Conservation (phyloP, 2,113 vertebrate species). For the Rynchops niger region DNA sequence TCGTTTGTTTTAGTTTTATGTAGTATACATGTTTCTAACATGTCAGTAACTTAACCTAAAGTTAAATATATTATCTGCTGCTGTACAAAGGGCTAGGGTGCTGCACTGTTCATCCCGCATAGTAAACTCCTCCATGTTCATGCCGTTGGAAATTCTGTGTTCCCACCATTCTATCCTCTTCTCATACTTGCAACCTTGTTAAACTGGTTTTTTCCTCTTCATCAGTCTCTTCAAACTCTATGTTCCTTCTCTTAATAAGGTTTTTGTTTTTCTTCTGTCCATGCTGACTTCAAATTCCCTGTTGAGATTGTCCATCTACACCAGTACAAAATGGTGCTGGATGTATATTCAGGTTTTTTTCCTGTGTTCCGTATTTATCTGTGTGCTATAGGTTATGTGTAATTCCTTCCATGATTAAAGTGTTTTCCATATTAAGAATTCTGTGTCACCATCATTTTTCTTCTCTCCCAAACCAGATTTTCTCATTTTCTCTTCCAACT, state of each 20-base stretch:
- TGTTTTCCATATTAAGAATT: neutral
- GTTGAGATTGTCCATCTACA: neutral
- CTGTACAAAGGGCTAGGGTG: neutral
- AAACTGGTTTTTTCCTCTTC: neutral
- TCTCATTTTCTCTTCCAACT: neutral
- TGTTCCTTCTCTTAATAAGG: neutral
- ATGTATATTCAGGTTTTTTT: neutral
- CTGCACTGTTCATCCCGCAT: neutral
- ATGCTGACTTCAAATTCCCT: neutral
- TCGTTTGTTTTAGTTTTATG: neutral
- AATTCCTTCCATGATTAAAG: neutral
- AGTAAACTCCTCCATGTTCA: neutral
- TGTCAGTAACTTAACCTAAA: neutral
- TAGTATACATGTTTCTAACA: neutral
- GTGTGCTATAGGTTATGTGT: neutral
- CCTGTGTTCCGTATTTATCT: neutral
- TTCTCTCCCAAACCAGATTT: neutral
- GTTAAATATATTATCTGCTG: neutral
- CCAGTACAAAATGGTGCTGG: neutral
- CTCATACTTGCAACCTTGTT: neutral
- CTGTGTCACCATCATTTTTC: neutral
- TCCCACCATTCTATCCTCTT: neutral
- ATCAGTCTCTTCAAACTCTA: neutral
- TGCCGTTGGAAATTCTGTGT: neutral
- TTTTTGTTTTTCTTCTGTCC: neutral